Base-by-base conservation (phyloP, 2,888 invertebrate genomes). In the Luperina nickerlii region DNA sequence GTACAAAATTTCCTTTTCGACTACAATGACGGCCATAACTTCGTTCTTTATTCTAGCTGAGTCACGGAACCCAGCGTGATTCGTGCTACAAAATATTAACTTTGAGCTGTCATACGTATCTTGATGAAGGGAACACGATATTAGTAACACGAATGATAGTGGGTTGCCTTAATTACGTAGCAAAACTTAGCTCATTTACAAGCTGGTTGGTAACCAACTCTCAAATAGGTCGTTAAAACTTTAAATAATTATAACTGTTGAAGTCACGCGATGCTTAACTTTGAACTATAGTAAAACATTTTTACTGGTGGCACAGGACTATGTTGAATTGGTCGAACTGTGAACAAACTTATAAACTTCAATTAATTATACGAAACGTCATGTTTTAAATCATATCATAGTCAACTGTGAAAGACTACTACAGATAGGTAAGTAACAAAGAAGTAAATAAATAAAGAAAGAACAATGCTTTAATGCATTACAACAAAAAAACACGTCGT, bases 51-150 rank as follows among this genome's bases (percentile, higher is more conserved):
- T 88, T 79, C 74, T 27, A 78, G 68, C 78, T 13, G 38, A 84
- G 81, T 85, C 88, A 89, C 88, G 85, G 82, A 84, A 84, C 71
- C 57, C 79, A 20, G 42, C 74, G 76, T 69, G 76, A 82, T 92
- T 90, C 92, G 91, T 92, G 92, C 91, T 87, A 88, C 88, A 81
- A 87, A 90, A 90, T 92, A 92, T 92, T 92, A 90, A 89, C 89
- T 88, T 89, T 88, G 80, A 83, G 87, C 93, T 92, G 93, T 92
- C 93, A 91, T 91, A 90, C 90, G 76, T 90, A 92, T 90, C 90
- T 93, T 91, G 93, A 94, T 94, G 85, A 87, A 82, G 85, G 88
- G 80, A 89, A 83, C 91, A 86, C 91, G 90, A 91, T 89, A 90
- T 89, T 87, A 87, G 87, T 70, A 82, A 78, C 86, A 89, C 88